Evolutionary conservation across 2,888 invertebrate genomes (phyloP), one percentile per base, ranked within the genome.

Genomic region (Hypomecis punctinalis): DNA sequence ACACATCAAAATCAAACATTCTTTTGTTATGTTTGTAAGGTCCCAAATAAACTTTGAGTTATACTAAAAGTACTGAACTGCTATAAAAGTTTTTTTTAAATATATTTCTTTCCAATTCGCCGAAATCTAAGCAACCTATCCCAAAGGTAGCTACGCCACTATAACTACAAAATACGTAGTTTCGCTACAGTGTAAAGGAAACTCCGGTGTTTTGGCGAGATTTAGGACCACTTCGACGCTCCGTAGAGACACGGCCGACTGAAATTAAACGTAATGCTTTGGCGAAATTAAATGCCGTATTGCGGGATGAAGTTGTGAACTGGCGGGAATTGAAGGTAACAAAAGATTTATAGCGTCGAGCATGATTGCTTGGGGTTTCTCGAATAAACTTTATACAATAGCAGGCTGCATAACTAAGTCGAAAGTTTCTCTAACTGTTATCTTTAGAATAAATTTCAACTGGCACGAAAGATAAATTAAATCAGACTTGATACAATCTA

Each of bases 201-300:
- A 62, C 40, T 52, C 59, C 67, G 52, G 67, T 57, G 57, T 66
- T 66, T 65, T 61, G 53, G 61, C 33, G 68, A 70, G 71, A 71
- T 71, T 71, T 71, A 73, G 66, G 63, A 52, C 47, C 56, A 66
- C 66, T 54, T 66, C 62, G 60, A 66, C 57, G 63, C 56, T 63
- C 70, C 64, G 65, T 61, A 67, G 72, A 65, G 67, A 65, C 61
- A 40, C 48, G 49, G 48, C 62, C 55, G 55, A 63, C 61, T 56
- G 47, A 68, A 66, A 70, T 67, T 71, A 62, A 68, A 69, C 69
- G 69, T 66, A 69, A 61, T 63, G 63, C 55, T 66, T 55, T 39
- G 56, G 47, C 60, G 43, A 57, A 66, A 71, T 67, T 70, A 68
- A 69, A 71, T 68, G 63, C 64, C 51, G 54, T 60, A 63, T 65